phyloP scores from a whole-genome alignment of 2,797 vertebrate genomes.

The Chaetodon trifasciatus region DNA sequence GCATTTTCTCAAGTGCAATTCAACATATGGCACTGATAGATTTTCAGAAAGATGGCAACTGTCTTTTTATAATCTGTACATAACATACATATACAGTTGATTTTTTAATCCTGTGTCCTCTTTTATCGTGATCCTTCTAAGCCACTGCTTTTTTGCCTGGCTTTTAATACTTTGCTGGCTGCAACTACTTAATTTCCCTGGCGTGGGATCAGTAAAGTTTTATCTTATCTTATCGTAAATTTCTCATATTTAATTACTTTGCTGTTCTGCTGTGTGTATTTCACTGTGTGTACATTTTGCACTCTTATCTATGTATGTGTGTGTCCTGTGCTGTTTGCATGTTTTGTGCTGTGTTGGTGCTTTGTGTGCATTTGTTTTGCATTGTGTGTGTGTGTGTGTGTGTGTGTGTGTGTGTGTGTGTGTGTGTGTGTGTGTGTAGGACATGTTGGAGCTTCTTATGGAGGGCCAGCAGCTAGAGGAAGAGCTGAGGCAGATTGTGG shows the following conservation, averaged over 20 bases:
- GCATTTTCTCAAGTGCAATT: no score
- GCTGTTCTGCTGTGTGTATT: conserved; percentile 28
- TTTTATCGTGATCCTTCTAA: no score
- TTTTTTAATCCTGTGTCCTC: no score
- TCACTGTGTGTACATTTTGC: conserved; percentile 29
- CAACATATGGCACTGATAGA: no score
- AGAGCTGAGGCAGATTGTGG: conserved; percentile 67
- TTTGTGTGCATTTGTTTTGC: conserved; percentile 49
- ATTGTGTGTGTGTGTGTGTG: conserved; percentile 23
- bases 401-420: conserved; percentile 40
- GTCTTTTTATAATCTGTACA: no score
- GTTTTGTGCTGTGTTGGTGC: conserved; percentile 29
- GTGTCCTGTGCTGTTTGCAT: not conserved
- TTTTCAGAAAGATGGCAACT: no score
- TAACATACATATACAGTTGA: no score
- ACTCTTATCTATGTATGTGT: conserved; percentile 21
- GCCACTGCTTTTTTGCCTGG: no score
- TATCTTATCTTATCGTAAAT: no score
- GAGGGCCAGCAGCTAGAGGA: conserved; percentile 67
- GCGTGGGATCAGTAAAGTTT: no score
- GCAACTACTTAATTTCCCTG: no score
- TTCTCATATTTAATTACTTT: conserved; percentile 6
- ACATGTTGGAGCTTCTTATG: conserved; percentile 65
- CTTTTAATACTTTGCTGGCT: no score
- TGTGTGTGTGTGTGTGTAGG: conserved; percentile 61